Conservation (phyloP, 1,140 invertebrate species). For the Yoshiicerus persimilis region DNA sequence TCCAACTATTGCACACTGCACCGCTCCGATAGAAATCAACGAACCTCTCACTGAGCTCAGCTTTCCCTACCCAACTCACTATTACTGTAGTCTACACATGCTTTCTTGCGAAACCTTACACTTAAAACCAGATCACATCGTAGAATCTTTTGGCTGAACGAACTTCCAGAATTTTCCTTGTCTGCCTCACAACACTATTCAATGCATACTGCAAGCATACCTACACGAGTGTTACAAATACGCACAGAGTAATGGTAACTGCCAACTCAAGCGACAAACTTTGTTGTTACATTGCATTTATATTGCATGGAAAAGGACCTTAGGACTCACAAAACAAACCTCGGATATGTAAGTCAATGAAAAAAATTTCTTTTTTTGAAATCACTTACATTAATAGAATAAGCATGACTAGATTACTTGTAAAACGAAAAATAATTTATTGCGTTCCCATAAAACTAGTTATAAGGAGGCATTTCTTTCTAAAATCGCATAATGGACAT, state of each 20-base stretch:
- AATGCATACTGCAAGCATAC: neutral
- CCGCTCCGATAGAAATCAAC: neutral
- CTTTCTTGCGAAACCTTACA: neutral
- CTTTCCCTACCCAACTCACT: neutral
- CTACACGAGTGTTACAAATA: neutral
- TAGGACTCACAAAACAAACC: neutral
- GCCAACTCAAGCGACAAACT: neutral
- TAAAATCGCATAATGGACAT: too few species aligned
- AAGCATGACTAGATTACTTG: too few species aligned
- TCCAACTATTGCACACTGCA: too few species aligned
- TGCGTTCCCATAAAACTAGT: too few species aligned
- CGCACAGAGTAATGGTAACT: neutral
- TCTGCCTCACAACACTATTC: neutral
- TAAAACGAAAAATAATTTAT: too few species aligned
- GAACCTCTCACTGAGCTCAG: too few species aligned
- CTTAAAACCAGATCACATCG: constrained; percentile 9
- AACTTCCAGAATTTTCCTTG: neutral
- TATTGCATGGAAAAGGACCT: neutral
- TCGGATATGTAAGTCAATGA: too few species aligned
- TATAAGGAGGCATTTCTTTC: too few species aligned
- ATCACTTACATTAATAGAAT: too few species aligned
- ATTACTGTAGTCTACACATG: neutral
- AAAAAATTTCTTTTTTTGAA: too few species aligned
- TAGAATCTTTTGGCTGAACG: neutral
- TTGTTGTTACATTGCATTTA: neutral